Percentiles rank a stretch among this genome's conserved stretches.
Conservation (phyloP, 2,797 vertebrate species). For the Sylvilagus floridanus region DNA sequence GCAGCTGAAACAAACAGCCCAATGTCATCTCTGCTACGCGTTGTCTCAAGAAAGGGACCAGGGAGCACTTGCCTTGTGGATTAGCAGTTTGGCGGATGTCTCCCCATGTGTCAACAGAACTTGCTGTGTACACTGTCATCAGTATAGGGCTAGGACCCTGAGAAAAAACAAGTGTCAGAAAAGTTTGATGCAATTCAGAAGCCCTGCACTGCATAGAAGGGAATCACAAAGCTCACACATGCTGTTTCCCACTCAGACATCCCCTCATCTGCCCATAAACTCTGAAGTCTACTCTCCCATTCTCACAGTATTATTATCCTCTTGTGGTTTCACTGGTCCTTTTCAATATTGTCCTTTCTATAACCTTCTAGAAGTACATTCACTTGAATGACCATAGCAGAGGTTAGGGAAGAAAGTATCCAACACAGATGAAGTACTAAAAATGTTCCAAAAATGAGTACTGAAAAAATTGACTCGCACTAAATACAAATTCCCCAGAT, state of each 20-base stretch:
- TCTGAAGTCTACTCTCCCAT: neutral
- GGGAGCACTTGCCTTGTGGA: conserved; percentile 89
- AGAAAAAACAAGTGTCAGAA: neutral
- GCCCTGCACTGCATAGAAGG: neutral
- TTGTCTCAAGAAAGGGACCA: neutral
- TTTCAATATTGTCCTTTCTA: neutral
- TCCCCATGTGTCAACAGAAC: conserved; percentile 94
- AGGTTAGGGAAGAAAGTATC: neutral
- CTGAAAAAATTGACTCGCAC: neutral
- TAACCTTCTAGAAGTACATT: neutral
- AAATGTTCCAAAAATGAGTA: neutral
- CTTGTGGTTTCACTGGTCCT: neutral
- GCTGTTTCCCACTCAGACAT: neutral
- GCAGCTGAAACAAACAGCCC: neutral
- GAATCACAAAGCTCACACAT: neutral
- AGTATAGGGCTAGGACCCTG: conserved; percentile 91
- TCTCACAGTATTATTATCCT: neutral
- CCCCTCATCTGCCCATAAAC: neutral
- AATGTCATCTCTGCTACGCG: too few relatives aligned
- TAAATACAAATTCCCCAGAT: neutral
- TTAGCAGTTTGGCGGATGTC: conserved; percentile 90
- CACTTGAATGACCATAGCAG: neutral
- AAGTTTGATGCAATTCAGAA: neutral
- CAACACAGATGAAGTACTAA: neutral
- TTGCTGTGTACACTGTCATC: conserved; percentile 95